Percentiles rank a stretch among this genome's conserved stretches.
These are phyloP conservation scores for Phalacrocorax pelagicus DNA, from an alignment of 2,113 vertebrate species.

Conservation along the genomic window DNA sequence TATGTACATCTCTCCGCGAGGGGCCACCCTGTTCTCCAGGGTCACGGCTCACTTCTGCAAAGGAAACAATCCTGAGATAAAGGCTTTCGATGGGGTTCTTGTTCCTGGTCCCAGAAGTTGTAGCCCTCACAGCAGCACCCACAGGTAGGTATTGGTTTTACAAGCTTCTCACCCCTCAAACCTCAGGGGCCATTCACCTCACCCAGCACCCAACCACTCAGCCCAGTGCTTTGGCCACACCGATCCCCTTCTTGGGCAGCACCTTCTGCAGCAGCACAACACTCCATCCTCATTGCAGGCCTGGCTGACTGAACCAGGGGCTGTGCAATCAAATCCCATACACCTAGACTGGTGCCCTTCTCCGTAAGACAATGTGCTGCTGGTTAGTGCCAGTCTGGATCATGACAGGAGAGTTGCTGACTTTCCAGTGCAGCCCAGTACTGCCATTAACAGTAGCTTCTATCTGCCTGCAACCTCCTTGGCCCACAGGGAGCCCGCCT, in stretches of 20 bases:
- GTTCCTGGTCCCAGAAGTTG: background rate
- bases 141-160: background rate
- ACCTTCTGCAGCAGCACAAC: background rate
- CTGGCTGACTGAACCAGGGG: background rate
- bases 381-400: background rate
- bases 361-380: background rate
- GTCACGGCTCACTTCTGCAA: conserved; percentile 58
- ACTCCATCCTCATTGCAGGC: background rate
- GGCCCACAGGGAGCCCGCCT: background rate
- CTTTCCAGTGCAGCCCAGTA: background rate
- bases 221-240: background rate
- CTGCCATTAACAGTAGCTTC: background rate
- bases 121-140: background rate
- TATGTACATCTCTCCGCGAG: conserved; percentile 72
- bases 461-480: background rate
- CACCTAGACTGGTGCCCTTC: background rate
- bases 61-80: background rate
- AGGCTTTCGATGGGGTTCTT: background rate
- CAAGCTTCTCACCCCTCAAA: background rate
- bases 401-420: accelerated
- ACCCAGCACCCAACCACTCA: background rate
- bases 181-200: background rate
- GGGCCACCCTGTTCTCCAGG: conserved; percentile 77
- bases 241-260: background rate
- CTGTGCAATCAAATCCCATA: background rate